Evolutionary conservation across 2,797 vertebrate genomes (phyloP), one percentile per base, ranked within the genome.

Genomic region (Sebastes variabilis): DNA sequence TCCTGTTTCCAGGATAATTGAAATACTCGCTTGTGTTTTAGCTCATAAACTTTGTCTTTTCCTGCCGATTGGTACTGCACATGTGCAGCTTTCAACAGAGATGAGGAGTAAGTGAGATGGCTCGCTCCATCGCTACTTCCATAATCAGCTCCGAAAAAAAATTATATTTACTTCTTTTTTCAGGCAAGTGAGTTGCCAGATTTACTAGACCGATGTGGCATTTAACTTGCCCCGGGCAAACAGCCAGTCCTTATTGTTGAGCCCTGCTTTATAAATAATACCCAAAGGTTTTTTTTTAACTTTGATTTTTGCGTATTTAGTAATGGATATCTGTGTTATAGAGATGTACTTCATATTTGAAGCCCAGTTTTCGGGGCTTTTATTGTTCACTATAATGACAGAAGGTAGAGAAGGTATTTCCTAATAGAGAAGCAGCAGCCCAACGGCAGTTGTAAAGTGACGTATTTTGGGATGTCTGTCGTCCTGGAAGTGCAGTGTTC

Each of bases 401-500:
- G 29, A 16, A 1, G 7, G 20, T 42, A 6, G 25, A 54, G 18
- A 55, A 77, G 34, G 56, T 55, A 61, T 85, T 80, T 49, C 56
- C 56, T 29, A 27, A 56, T 32, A 20, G 24, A 52, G 77, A 77
- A 81, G 46, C 8, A 13, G 49, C 72, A 27, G 30, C 22, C 20
- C 12, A 27, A 16, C 22, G 36, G 59, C 3, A 2, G 71, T 52
- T 55, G 27, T 20, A 7, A 70, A 83, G 75, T 70, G 80, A 66
- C 71, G 9, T 49, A 75, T 60, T 86, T 70, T 66, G 38, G 34
- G 73, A 74, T 78, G 3, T 32, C 54, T 64, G 65, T 70, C 77
- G 69, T 81, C 52, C 80, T 83, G 86, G 78, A 91, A 83, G 75
- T 92, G 61, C 32, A 2, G 25, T 71, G 74, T 91, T 85, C 82